These are phyloP conservation scores for Petrocephalus sullivani DNA, from an alignment of 2,797 vertebrate species.

Conservation along the genomic window DNA sequence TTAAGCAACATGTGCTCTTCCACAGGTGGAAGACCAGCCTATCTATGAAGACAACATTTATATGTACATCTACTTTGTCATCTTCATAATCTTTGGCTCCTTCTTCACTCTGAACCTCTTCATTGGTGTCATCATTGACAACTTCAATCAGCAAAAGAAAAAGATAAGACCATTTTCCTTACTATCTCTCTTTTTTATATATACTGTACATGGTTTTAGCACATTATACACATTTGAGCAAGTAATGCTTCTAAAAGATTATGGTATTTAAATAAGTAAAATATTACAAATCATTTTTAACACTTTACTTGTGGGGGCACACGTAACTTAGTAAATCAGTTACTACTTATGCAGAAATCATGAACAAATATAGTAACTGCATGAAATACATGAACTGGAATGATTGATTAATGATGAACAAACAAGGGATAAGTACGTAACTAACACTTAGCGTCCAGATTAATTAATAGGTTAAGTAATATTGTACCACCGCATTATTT, in stretches of 20 bases:
- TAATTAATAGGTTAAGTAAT: background rate
- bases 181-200: background rate
- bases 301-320: background rate
- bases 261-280: background rate
- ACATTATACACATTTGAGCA: background rate
- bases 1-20: constrained; percentile 2
- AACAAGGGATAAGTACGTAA: background rate
- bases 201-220: background rate
- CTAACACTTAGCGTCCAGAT: background rate
- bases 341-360: background rate
- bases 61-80: constrained; percentile 99
- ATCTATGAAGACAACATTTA: constrained; percentile 95
- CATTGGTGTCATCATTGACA: constrained; percentile 99
- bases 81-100: constrained; percentile 98
- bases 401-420: background rate
- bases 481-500: background rate
- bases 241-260: background rate
- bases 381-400: background rate
- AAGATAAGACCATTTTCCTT: constrained; percentile 79
- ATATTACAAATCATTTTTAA: background rate
- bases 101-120: constrained; percentile 99
- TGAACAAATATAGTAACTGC: background rate
- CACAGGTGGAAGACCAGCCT: constrained; percentile 80
- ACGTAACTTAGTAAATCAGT: background rate
- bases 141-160: constrained; percentile 99